Conservation (phyloP, 2,797 vertebrate species). For the Phalloptychus januarius region DNA sequence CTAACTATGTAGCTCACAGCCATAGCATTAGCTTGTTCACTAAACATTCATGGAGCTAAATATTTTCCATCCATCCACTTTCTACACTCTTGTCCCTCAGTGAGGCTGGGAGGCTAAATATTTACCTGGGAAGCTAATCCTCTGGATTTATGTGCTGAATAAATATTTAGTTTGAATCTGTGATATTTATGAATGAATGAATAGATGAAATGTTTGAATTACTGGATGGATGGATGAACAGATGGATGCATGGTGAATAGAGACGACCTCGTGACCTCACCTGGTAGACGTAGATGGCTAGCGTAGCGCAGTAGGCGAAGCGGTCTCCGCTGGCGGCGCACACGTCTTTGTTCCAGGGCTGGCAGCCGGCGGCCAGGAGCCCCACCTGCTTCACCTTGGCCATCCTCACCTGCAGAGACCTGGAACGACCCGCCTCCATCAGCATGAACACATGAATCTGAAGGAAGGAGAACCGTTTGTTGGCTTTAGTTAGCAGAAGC, state of each 20-base stretch:
- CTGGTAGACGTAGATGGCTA: constrained; percentile 97
- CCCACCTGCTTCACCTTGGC: constrained; percentile 95
- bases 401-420: constrained; percentile 84
- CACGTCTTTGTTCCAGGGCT: constrained; percentile 98
- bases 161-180: too few species aligned
- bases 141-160: too few species aligned
- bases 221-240: too few species aligned
- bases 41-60: too few species aligned
- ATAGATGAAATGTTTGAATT: too few species aligned
- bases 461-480: neutral
- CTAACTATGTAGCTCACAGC: too few species aligned
- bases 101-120: too few species aligned
- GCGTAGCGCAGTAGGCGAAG: constrained; percentile 96
- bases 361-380: constrained; percentile 93
- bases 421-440: neutral
- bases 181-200: too few species aligned
- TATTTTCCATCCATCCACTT: too few species aligned
- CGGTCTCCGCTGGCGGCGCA: constrained; percentile 93
- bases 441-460: neutral
- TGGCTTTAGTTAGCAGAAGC: neutral
- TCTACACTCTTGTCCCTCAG: too few species aligned
- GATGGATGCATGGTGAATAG: too few species aligned
- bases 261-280: constrained; percentile 66
- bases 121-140: neutral
- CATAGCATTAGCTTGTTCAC: too few species aligned